Evolutionary conservation across 2,797 vertebrate species (phyloP).

Genomic region (Neosilurus mollespiculum): DNA sequence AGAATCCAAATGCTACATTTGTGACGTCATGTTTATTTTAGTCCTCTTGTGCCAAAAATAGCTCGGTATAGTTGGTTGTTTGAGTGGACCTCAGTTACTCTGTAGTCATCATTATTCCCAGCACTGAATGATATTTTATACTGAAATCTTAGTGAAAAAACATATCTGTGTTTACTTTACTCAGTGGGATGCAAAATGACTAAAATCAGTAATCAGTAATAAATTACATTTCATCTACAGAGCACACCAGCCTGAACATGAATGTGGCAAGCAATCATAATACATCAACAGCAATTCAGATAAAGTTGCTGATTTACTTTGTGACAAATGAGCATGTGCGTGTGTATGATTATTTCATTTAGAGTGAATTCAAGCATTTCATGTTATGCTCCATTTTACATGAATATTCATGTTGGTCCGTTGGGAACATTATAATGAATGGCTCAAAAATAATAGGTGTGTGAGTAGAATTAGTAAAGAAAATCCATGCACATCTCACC

Average conservation of each 20-base stretch:
- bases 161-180: slow-evolving; percentile 15
- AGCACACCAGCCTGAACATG: background rate
- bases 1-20: slow-evolving; percentile 14
- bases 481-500: background rate
- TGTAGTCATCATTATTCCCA: slow-evolving; percentile 30
- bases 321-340: background rate
- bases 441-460: background rate
- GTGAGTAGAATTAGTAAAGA: background rate
- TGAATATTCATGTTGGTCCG: background rate
- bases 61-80: slow-evolving; percentile 25
- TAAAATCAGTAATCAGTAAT: slow-evolving; percentile 11
- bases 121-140: slow-evolving; percentile 14
- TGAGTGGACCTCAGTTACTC: slow-evolving; percentile 38
- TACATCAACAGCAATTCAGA: slow-evolving; percentile 2
- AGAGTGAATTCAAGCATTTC: background rate
- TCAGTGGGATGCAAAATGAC: slow-evolving; percentile 6
- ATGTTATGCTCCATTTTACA: background rate
- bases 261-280: background rate
- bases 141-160: slow-evolving; percentile 5
- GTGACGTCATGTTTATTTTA: slow-evolving; percentile 21
- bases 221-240: background rate
- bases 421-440: background rate
- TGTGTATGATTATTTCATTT: background rate
- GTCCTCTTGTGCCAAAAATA: slow-evolving; percentile 27
- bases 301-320: background rate